Percentiles rank a stretch among this genome's conserved stretches.
phyloP scores from a whole-genome alignment of 2,113 vertebrate species.

The Carlito syrichta region DNA sequence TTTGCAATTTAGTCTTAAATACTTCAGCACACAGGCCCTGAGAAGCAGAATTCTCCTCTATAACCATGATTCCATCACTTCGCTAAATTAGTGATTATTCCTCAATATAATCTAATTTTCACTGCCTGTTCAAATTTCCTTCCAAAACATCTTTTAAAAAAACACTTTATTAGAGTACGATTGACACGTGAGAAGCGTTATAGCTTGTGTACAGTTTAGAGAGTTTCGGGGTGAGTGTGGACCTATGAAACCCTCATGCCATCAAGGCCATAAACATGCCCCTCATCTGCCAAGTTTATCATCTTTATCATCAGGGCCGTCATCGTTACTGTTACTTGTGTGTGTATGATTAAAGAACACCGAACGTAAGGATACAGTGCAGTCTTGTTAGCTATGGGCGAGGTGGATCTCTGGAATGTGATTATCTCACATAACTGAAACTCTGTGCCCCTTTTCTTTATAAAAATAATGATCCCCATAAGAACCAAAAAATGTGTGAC shows the following conservation, averaged over 20 bases:
- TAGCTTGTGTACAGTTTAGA: no score
- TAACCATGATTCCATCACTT: not conserved
- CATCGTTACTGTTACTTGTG: no score
- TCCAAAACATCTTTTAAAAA: not conserved
- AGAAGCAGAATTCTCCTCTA: not conserved
- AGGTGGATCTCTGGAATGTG: not conserved
- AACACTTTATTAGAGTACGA: not conserved
- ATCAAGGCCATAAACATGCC: not conserved
- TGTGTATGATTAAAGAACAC: not conserved
- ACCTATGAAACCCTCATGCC: no score
- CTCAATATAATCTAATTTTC: not conserved
- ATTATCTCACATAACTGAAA: not conserved
- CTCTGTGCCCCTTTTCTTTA: not conserved
- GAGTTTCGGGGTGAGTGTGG: no score
- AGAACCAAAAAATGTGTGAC: not conserved
- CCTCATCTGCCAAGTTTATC: not conserved
- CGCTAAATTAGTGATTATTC: not conserved
- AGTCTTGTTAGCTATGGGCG: no score
- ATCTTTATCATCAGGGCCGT: no score
- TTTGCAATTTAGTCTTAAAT: fast-evolving
- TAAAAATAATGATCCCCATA: not conserved
- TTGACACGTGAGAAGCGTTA: not conserved
- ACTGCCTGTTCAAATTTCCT: not conserved
- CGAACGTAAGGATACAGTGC: fast-evolving
- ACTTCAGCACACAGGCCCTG: no score